Conservation (phyloP, 1,140 invertebrate genomes). For the Drosophila lacteicornis region DNA sequence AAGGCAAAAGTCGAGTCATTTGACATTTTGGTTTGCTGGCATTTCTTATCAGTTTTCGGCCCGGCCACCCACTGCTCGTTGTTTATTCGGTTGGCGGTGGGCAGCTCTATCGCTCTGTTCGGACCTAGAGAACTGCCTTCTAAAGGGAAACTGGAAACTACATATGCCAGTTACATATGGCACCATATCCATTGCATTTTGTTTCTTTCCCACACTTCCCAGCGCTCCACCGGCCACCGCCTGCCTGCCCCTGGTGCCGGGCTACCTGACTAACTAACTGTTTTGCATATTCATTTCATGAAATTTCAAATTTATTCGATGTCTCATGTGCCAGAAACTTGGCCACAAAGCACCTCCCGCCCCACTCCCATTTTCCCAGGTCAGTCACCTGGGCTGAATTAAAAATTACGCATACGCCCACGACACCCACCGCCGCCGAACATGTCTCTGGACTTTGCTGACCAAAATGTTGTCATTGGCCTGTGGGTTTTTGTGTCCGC, state of each 20-base stretch:
- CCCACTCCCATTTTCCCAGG: slow-evolving; percentile 18
- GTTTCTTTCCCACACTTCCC: slow-evolving; percentile 5
- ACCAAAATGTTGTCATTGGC: slow-evolving; percentile 40
- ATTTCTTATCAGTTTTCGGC: slow-evolving; percentile 32
- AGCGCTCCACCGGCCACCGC: neutral
- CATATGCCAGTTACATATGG: slow-evolving; percentile 57
- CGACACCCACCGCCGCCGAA: slow-evolving; percentile 14
- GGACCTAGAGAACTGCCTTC: slow-evolving; percentile 6
- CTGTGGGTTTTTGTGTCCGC: slow-evolving; percentile 27
- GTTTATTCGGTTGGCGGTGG: slow-evolving; percentile 31
- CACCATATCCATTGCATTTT: slow-evolving; percentile 27
- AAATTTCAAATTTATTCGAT: slow-evolving; percentile 80
- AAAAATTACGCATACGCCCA: slow-evolving; percentile 48
- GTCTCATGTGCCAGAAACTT: slow-evolving; percentile 55
- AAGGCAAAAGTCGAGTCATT: slow-evolving; percentile 36
- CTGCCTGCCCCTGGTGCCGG: neutral
- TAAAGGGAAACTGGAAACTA: slow-evolving; percentile 10
- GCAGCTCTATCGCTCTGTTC: slow-evolving; percentile 2
- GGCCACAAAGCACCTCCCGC: slow-evolving; percentile 24
- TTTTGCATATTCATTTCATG: slow-evolving; percentile 82
- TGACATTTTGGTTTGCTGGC: slow-evolving; percentile 37
- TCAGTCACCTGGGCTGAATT: slow-evolving; percentile 55
- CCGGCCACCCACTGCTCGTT: slow-evolving; percentile 11
- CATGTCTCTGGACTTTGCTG: slow-evolving; percentile 15
- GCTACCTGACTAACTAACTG: slow-evolving; percentile 50